phyloP scores from a whole-genome alignment of 2,888 invertebrate species.

The Hybos culiciformis region DNA sequence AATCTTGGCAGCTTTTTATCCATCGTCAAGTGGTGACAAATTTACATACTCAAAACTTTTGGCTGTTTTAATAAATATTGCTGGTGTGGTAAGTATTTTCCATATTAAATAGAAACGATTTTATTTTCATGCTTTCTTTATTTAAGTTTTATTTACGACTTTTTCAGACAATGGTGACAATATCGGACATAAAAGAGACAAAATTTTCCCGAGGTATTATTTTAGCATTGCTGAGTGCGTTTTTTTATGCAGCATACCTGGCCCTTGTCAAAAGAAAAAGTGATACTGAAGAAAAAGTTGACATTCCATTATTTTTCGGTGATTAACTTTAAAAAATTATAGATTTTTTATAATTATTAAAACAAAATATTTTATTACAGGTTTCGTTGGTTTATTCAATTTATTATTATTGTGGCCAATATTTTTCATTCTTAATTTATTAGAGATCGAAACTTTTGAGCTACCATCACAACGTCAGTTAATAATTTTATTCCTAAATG shows the following conservation, averaged over 20 bases:
- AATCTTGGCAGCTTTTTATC: constrained; percentile 72
- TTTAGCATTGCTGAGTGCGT: constrained; percentile 71
- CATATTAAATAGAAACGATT: neutral
- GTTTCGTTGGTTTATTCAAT: constrained; percentile 88
- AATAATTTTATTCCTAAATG: constrained; percentile 68
- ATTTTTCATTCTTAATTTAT: constrained; percentile 74
- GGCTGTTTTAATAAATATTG: constrained; percentile 63
- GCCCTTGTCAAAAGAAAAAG: constrained; percentile 75
- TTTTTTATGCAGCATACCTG: constrained; percentile 82
- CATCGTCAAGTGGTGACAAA: constrained; percentile 65
- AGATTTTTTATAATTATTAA: neutral
- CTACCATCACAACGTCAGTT: constrained; percentile 73
- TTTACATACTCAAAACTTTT: constrained; percentile 76
- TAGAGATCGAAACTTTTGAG: constrained; percentile 69
- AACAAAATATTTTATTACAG: constrained; percentile 36
- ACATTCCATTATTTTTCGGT: constrained; percentile 94
- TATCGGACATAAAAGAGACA: constrained; percentile 57
- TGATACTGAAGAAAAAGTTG: constrained; percentile 84
- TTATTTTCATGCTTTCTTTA: constrained; percentile 8
- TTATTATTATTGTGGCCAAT: constrained; percentile 78
- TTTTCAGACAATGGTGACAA: constrained; percentile 57
- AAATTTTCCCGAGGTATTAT: constrained; percentile 63
- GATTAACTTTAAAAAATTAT: constrained; percentile 25
- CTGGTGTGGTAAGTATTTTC: constrained; percentile 54
- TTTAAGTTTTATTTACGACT: constrained; percentile 7